Evolutionary conservation across 92 coral and sea anemone genomes (phyloP), one percentile per base, ranked within the genome.

Genomic region (Zoanthus solanderi): DNA sequence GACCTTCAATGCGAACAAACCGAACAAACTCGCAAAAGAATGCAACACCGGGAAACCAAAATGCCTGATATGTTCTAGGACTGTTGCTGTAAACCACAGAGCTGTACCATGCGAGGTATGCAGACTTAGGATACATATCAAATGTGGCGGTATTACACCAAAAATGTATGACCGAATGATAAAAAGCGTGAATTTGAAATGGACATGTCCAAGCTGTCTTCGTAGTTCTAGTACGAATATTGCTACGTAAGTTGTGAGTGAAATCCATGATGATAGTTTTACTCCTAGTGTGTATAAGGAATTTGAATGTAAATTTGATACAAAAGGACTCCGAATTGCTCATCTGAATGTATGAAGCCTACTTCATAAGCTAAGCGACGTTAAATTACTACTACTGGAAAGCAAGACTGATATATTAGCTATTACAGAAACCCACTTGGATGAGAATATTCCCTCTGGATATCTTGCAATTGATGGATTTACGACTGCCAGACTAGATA

Each of bases 391-490:
- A 29, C 84, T 90, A 13, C 74, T 60, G 11, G 89, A 78, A 85
- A 90, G 89, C 78, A 57, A 53, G 48, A 32, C 78, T 52, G 89
- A 90, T 63, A 78, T 90, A 28, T 83, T 90, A 30, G 75, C 87
- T 9, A 85, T 90, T 85, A 90, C 89, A 42, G 89, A 90, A 74
- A 90, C 89, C 46, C 92, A 90, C 34, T 77, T 90, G 83, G 86
- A 77, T 34, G 86, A 17, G 73, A 77, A 90, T 13, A 84, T 53
- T 47, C 28, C 47, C 17, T 30, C 81, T 0, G 68, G 72, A 60
- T 47, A 78, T 16, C 47, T 76, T 11, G 50, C 17, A 34, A 84
- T 84, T 9, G 72, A 78, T 63, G 92, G 92, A 71, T 90, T 78
- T 72, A 85, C 79, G 68, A 67, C 58, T 1, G 89, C 74, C 54